Evolutionary conservation across 2,797 vertebrate species (phyloP).

Genomic region (Coluber constrictor): DNA sequence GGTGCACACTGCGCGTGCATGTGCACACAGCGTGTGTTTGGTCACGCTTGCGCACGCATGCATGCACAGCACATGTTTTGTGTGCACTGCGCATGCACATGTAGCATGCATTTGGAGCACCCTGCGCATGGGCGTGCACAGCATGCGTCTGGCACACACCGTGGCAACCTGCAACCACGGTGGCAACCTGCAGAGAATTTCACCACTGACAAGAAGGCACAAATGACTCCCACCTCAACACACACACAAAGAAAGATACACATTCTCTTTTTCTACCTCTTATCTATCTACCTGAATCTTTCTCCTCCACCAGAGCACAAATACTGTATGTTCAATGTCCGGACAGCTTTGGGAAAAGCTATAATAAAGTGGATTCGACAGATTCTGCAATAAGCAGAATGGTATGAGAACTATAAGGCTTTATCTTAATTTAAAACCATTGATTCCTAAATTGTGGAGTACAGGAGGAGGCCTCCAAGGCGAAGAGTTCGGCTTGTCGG

Average conservation of each 20-base stretch:
- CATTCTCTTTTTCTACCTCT: background rate
- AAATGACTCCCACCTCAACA: background rate
- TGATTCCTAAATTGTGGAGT: background rate
- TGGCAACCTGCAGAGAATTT: no score
- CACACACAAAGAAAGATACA: background rate
- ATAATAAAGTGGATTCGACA: background rate
- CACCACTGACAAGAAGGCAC: no score
- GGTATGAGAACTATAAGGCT: background rate
- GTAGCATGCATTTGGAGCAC: no score
- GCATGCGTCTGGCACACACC: no score
- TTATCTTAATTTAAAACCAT: background rate
- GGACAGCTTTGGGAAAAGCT: background rate
- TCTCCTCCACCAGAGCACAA: background rate
- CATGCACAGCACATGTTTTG: no score
- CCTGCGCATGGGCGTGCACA: no score
- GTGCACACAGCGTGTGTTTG: no score
- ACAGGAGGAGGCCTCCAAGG: background rate
- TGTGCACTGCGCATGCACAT: no score
- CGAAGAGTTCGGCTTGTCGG: slow-evolving; percentile 14
- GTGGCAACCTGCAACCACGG: no score
- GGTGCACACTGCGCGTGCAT: no score
- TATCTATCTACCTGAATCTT: background rate
- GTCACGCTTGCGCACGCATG: no score
- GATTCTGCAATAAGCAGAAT: background rate
- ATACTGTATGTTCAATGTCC: no score